phyloP scores from a whole-genome alignment of 1,140 invertebrate genomes.

The Panagrolaimus sp. region DNA sequence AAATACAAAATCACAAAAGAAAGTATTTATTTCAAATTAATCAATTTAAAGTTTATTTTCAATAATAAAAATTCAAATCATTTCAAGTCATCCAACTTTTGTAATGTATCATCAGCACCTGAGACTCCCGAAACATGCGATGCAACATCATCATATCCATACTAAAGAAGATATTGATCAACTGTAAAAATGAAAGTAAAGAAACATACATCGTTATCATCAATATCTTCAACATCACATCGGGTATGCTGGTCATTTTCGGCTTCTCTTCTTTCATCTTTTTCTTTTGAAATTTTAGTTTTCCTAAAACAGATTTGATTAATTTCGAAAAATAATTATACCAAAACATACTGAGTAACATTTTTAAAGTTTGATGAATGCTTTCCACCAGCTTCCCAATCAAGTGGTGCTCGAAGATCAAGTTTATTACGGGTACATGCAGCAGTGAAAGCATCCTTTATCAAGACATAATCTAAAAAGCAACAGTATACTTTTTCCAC shows the following conservation, averaged over 20 bases:
- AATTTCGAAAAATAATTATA: too few relatives aligned
- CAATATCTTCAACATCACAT: constrained; percentile 8
- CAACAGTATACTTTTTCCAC: too few relatives aligned
- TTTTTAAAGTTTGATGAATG: background rate
- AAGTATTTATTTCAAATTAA: too few relatives aligned
- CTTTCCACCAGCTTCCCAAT: constrained; percentile 6
- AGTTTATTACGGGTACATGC: background rate
- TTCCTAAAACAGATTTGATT: too few relatives aligned
- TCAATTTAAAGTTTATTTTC: too few relatives aligned
- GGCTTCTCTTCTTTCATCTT: constrained; percentile 5
- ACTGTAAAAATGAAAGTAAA: background rate
- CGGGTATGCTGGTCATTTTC: constrained; percentile 6
- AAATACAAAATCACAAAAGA: too few relatives aligned
- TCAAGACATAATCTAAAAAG: background rate
- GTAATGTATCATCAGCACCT: constrained; percentile 3
- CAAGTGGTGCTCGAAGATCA: background rate
- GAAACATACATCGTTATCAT: background rate
- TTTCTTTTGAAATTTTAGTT: background rate
- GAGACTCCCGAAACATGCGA: constrained; percentile 15
- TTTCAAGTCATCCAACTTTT: constrained; percentile 9
- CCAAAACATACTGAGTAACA: too few relatives aligned
- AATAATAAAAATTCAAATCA: too few relatives aligned
- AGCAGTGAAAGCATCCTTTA: background rate
- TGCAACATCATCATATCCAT: constrained; percentile 11
- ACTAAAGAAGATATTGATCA: background rate